These are phyloP conservation scores for Pangasius macronema DNA, from an alignment of 2,797 vertebrate species.

Conservation along the genomic window DNA sequence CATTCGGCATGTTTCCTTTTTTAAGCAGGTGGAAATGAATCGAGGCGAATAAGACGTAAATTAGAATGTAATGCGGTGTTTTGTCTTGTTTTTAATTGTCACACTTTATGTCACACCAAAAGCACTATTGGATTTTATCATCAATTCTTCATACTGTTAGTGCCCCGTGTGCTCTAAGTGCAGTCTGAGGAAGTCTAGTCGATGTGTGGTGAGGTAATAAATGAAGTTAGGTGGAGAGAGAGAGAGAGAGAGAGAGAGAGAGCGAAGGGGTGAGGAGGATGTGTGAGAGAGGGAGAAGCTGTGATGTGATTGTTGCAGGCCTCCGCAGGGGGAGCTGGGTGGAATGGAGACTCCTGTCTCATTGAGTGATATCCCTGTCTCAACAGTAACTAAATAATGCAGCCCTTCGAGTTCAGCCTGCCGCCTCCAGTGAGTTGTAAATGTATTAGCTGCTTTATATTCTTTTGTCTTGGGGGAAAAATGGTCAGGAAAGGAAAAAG, in stretches of 20 bases:
- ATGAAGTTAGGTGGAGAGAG: slow-evolving; percentile 44
- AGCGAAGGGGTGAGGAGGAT: slow-evolving; percentile 27
- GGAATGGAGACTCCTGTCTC: slow-evolving; percentile 77
- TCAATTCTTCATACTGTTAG: background rate
- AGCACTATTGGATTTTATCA: background rate
- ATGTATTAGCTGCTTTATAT: slow-evolving; percentile 79
- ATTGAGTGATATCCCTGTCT: slow-evolving; percentile 82
- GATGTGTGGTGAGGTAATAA: slow-evolving; percentile 53
- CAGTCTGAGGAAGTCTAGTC: slow-evolving; percentile 23
- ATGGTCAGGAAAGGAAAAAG: slow-evolving; percentile 53
- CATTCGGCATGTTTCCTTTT: background rate
- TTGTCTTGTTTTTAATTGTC: background rate
- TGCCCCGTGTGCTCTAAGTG: background rate
- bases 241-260: slow-evolving; percentile 6
- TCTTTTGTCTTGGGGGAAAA: slow-evolving; percentile 82
- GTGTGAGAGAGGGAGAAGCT: slow-evolving; percentile 40
- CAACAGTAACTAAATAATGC: slow-evolving; percentile 78
- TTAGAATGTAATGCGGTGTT: background rate
- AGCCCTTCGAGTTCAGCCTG: slow-evolving; percentile 53
- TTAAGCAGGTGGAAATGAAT: background rate
- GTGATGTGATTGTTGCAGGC: slow-evolving; percentile 65
- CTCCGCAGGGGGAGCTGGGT: slow-evolving; percentile 71
- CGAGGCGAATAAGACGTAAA: background rate
- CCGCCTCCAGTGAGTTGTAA: slow-evolving; percentile 71
- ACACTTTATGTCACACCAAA: background rate